Conservation (phyloP, 2,888 invertebrate species). For the Calephelis perditalis region DNA sequence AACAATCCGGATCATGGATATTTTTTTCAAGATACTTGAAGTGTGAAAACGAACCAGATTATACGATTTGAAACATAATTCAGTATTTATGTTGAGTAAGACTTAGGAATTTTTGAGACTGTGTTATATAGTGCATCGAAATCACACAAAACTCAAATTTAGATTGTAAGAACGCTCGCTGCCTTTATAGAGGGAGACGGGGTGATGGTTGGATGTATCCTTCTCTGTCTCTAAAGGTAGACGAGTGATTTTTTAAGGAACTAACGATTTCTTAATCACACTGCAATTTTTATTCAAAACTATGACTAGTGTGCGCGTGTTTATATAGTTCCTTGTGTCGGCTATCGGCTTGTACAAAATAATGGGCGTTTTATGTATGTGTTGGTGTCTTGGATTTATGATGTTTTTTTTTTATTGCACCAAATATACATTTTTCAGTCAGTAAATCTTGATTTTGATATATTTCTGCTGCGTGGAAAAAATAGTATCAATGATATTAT, state of each 20-base stretch:
- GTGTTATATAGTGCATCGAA: slow-evolving; percentile 13
- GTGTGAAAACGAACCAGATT: neutral
- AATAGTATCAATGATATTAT: too few relatives aligned
- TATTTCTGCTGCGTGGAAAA: neutral
- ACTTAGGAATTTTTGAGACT: slow-evolving; percentile 8
- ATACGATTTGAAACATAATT: slow-evolving; percentile 10
- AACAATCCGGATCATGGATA: too few relatives aligned
- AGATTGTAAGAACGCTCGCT: slow-evolving; percentile 28
- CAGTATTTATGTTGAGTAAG: slow-evolving; percentile 12
- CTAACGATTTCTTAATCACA: slow-evolving; percentile 46
- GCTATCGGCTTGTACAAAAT: slow-evolving; percentile 5
- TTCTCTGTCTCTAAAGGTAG: slow-evolving; percentile 39
- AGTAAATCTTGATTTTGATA: neutral
- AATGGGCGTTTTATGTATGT: slow-evolving; percentile 1
- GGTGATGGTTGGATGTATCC: slow-evolving; percentile 36
- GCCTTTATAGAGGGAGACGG: slow-evolving; percentile 38
- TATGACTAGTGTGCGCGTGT: slow-evolving; percentile 59
- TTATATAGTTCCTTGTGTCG: slow-evolving; percentile 33
- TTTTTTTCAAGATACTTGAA: neutral
- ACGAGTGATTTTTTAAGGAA: slow-evolving; percentile 41
- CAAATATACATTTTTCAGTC: neutral
- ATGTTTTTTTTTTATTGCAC: slow-evolving; percentile 1
- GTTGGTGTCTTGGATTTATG: slow-evolving; percentile 3
- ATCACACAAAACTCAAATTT: slow-evolving; percentile 11
- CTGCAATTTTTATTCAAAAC: slow-evolving; percentile 67